These are phyloP conservation scores for Drosophila nigromelanica DNA, from an alignment of 1,140 invertebrate species.

Conservation along the genomic window DNA sequence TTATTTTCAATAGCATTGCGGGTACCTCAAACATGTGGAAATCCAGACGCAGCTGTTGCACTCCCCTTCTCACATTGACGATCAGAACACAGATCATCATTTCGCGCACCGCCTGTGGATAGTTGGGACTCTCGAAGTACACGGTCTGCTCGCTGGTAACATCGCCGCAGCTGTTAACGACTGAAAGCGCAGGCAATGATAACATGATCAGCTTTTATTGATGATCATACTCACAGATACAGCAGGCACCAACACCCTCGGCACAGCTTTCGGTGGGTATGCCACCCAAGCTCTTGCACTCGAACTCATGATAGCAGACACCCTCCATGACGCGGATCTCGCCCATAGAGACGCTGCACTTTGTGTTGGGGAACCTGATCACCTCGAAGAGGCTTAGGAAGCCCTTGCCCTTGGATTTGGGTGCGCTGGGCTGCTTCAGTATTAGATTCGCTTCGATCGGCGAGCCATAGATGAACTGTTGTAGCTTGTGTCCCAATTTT, in stretches of 20 bases:
- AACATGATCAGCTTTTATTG: slow-evolving; percentile 5
- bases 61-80: slow-evolving; percentile 86
- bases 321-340: slow-evolving; percentile 84
- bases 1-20: no score
- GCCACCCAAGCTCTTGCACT: slow-evolving; percentile 87
- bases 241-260: slow-evolving; percentile 90
- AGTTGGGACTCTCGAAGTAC: slow-evolving; percentile 87
- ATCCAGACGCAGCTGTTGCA: slow-evolving; percentile 89
- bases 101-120: slow-evolving; percentile 82
- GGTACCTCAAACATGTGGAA: slow-evolving; percentile 88
- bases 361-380: slow-evolving; percentile 88
- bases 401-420: slow-evolving; percentile 81
- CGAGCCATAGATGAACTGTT: slow-evolving; percentile 69
- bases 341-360: slow-evolving; percentile 85
- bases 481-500: slow-evolving; percentile 40
- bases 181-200: slow-evolving; percentile 71
- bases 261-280: slow-evolving; percentile 88
- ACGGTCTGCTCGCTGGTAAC: slow-evolving; percentile 85
- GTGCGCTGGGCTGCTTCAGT: slow-evolving; percentile 58
- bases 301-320: slow-evolving; percentile 87
- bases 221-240: slow-evolving; percentile 86
- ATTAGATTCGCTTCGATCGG: slow-evolving; percentile 71
- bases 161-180: slow-evolving; percentile 86
- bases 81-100: slow-evolving; percentile 86
- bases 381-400: slow-evolving; percentile 90